Percentiles rank a stretch among this genome's conserved stretches.
Evolutionary conservation across 1,140 invertebrate species (phyloP).

Genomic region (Brachionus rubens): DNA sequence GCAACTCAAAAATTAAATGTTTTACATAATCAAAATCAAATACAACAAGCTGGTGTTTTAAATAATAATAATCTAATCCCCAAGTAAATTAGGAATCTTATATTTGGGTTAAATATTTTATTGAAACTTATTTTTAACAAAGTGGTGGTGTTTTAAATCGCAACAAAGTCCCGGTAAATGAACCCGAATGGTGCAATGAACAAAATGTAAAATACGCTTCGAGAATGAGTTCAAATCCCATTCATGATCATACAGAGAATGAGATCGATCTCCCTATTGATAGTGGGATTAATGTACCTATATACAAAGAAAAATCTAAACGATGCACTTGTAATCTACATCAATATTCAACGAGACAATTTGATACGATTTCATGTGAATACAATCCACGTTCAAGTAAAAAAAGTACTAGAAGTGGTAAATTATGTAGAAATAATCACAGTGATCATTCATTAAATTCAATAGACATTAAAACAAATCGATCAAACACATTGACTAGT

Average conservation of each 20-base stretch:
- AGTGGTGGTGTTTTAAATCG: too few species aligned
- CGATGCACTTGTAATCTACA: slow-evolving; percentile 21
- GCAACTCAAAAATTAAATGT: background rate
- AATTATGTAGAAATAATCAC: background rate
- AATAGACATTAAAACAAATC: background rate
- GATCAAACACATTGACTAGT: too few species aligned
- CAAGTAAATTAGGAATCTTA: too few species aligned
- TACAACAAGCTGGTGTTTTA: background rate
- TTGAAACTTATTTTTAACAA: too few species aligned
- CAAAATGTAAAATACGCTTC: too few species aligned
- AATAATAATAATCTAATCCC: background rate
- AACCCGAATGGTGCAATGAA: too few species aligned
- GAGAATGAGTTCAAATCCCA: too few species aligned
- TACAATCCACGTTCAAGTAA: background rate
- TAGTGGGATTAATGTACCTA: background rate
- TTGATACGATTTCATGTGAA: background rate
- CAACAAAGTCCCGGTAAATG: too few species aligned
- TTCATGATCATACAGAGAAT: background rate
- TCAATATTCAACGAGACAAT: background rate
- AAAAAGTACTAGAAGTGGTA: background rate
- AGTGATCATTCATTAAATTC: background rate
- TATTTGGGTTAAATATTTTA: too few species aligned
- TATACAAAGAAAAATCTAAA: background rate
- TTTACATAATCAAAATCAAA: background rate
- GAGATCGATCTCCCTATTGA: background rate